A percentile compares a stretch with the other conserved stretches of the same genome.
These are phyloP conservation scores for Hydropsyche betteni DNA, from an alignment of 2,888 invertebrate species.

Conservation along the genomic window DNA sequence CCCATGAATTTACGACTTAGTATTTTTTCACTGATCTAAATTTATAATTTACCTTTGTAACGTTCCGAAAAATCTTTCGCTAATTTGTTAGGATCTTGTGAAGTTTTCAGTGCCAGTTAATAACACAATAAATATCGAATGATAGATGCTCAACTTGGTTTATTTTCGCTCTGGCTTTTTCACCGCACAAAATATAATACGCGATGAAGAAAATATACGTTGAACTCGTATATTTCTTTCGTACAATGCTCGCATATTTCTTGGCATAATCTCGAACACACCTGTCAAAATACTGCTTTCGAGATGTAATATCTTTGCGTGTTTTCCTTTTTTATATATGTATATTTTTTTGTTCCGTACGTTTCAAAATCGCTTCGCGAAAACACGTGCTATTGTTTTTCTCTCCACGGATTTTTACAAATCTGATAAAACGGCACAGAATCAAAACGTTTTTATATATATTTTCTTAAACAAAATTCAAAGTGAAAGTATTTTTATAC, in stretches of 20 bases:
- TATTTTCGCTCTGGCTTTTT: slow-evolving; percentile 6
- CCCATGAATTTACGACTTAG: too few species aligned
- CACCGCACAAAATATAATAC: neutral
- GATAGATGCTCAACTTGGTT: slow-evolving; percentile 15
- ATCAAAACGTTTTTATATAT: too few species aligned
- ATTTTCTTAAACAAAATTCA: too few species aligned
- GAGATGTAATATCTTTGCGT: slow-evolving; percentile 20
- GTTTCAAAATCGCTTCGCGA: neutral
- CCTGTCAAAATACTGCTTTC: slow-evolving; percentile 27
- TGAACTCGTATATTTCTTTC: too few species aligned
- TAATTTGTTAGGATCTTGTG: slow-evolving; percentile 29
- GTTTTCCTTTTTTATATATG: slow-evolving; percentile 6
- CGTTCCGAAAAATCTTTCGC: neutral
- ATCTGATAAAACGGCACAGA: slow-evolving; percentile 7
- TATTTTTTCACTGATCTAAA: too few species aligned
- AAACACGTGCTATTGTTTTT: slow-evolving; percentile 27
- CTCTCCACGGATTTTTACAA: neutral
- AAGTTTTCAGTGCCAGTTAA: slow-evolving; percentile 31
- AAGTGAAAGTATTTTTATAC: too few species aligned
- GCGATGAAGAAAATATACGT: neutral
- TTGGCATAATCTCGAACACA: slow-evolving; percentile 25
- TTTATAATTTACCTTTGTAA: too few species aligned
- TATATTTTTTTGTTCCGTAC: too few species aligned
- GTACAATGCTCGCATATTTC: slow-evolving; percentile 16
- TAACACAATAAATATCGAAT: slow-evolving; percentile 29